Evolutionary conservation across 2,888 invertebrate species (phyloP).

Genomic region (Ernsta delagoae): DNA sequence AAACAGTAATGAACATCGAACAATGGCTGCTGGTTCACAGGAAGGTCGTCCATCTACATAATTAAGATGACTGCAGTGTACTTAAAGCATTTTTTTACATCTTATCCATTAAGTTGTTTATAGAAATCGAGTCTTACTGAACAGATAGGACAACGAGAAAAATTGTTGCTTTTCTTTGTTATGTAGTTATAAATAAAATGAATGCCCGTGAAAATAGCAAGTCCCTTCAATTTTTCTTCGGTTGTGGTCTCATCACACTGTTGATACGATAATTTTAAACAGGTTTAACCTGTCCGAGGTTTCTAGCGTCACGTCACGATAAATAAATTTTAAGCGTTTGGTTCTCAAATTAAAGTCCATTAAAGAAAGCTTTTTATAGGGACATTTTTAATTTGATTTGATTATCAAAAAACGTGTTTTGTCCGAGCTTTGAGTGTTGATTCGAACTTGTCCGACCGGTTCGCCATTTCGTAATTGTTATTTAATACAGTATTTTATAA

Average conservation of each 20-base stretch:
- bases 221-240: background rate
- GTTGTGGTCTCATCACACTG: background rate
- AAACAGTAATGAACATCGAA: background rate
- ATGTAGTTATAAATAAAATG: too few species aligned
- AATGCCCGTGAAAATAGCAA: too few species aligned
- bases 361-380: slow-evolving; percentile 1
- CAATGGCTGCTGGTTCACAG: background rate
- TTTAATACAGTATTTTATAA: slow-evolving; percentile 9
- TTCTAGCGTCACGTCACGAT: background rate
- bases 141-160: background rate
- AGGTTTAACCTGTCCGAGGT: background rate
- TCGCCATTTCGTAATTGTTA: slow-evolving; percentile 2
- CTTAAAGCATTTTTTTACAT: background rate
- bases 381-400: background rate
- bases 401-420: background rate
- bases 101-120: background rate
- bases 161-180: too few species aligned
- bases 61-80: background rate
- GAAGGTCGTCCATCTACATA: background rate
- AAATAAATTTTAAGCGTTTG: background rate
- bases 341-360: background rate
- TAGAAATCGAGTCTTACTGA: background rate
- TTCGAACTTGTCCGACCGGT: slow-evolving; percentile 5
- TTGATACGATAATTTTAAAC: background rate
- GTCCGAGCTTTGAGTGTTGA: background rate